phyloP scores from a whole-genome alignment of 2,797 vertebrate genomes.

The Rhincodon typus region DNA sequence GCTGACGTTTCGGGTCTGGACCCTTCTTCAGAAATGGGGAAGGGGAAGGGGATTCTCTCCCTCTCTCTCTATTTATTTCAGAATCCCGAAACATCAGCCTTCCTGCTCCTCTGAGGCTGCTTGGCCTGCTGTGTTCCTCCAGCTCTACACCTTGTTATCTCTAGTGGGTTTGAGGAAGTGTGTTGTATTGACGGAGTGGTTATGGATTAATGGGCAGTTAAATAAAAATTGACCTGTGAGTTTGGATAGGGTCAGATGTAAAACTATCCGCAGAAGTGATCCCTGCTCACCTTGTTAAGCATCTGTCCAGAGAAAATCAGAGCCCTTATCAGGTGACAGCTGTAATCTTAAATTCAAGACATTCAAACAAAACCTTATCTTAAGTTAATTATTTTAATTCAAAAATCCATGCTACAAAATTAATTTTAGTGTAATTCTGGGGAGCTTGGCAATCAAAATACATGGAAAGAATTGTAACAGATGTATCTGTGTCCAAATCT shows the following conservation, averaged over 20 bases:
- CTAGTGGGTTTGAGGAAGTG: no score
- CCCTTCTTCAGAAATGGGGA: no score
- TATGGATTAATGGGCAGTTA: neutral
- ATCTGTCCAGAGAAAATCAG: neutral
- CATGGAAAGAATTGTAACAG: neutral
- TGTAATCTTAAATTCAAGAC: slow-evolving; percentile 20
- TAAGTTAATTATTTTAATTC: neutral
- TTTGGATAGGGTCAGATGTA: neutral
- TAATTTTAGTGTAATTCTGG: neutral
- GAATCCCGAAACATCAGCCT: no score
- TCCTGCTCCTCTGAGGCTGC: no score
- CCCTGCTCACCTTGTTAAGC: neutral
- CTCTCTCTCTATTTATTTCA: no score
- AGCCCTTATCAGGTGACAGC: neutral
- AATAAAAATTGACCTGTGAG: neutral
- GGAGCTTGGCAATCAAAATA: neutral
- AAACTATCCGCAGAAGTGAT: neutral
- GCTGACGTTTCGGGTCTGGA: no score
- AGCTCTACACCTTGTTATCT: no score
- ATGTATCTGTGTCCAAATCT: neutral
- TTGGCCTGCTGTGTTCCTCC: no score
- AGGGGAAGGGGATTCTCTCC: no score
- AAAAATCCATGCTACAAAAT: slow-evolving; percentile 1
- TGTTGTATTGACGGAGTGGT: neutral
- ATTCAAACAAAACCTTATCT: neutral